A percentile compares a stretch with the other conserved stretches of the same genome.
phyloP scores from a whole-genome alignment of 2,113 vertebrate genomes.

The Boleophthalmus pectinirostris region DNA sequence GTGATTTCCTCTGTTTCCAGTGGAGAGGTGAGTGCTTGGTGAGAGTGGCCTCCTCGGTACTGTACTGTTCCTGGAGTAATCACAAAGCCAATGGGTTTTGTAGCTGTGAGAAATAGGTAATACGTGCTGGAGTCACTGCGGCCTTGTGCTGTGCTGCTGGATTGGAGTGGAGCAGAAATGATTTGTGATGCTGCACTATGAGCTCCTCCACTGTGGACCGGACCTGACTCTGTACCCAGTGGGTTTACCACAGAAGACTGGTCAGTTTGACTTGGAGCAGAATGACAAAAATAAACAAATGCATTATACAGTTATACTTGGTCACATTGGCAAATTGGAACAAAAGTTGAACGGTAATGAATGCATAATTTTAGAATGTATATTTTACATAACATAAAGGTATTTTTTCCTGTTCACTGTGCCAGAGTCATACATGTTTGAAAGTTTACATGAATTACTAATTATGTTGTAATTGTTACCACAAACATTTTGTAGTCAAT shows the following conservation, averaged over 20 bases:
- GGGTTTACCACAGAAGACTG: not conserved
- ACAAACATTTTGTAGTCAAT: too few species aligned
- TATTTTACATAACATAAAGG: too few species aligned
- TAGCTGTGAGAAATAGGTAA: slow-evolving; percentile 43
- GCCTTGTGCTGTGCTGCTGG: slow-evolving; percentile 11
- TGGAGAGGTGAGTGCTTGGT: slow-evolving; percentile 23
- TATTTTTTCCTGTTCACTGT: too few species aligned
- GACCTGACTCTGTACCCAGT: slow-evolving; percentile 11
- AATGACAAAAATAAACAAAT: not conserved
- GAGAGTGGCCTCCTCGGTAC: slow-evolving; percentile 16
- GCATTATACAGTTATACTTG: not conserved
- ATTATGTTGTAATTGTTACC: too few species aligned
- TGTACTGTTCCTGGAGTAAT: slow-evolving; percentile 36
- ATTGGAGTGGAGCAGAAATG: slow-evolving; percentile 35
- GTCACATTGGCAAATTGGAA: not conserved
- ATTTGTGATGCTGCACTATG: slow-evolving; percentile 38
- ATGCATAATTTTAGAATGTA: too few species aligned
- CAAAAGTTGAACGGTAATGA: not conserved
- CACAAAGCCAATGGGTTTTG: slow-evolving; percentile 44
- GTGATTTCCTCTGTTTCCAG: slow-evolving; percentile 34
- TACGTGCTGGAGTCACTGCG: slow-evolving; percentile 29
- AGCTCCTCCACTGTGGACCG: slow-evolving; percentile 18
- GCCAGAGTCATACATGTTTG: too few species aligned
- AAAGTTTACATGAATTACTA: too few species aligned
- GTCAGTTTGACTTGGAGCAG: not conserved